These are phyloP conservation scores for Crambe crambe DNA, from an alignment of 37 sponge, comb jelly and placozoan genomes.

Conservation along the genomic window DNA sequence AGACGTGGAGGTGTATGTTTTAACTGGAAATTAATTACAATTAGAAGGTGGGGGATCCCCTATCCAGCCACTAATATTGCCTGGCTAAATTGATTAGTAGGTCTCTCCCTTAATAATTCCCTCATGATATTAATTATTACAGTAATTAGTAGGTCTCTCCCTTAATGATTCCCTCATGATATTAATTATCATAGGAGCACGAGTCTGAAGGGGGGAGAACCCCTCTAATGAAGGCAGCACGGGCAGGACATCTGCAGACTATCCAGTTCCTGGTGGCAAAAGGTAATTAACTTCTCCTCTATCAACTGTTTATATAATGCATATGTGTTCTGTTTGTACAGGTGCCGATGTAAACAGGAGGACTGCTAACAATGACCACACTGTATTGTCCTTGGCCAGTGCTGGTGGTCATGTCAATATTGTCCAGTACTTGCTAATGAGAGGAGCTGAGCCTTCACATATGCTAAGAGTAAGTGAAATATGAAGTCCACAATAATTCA, in stretches of 20 bases:
- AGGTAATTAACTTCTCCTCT: too few species aligned
- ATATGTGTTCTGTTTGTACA: neutral
- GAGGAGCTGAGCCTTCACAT: constrained; percentile 69
- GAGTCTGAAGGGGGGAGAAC: constrained; percentile 82
- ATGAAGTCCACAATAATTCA: too few species aligned
- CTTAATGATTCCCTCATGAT: too few species aligned
- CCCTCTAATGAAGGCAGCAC: constrained; percentile 86
- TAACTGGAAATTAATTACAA: too few species aligned
- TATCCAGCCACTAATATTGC: too few species aligned
- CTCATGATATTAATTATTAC: too few species aligned
- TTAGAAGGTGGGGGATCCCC: too few species aligned
- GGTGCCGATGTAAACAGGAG: constrained; percentile 64
- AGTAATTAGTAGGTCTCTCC: too few species aligned
- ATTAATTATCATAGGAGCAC: constrained; percentile 51
- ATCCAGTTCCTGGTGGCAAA: constrained; percentile 68
- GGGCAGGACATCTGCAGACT: constrained; percentile 81
- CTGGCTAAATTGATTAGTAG: too few species aligned
- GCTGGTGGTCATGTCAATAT: constrained; percentile 81
- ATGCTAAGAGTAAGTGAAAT: constrained; percentile 65
- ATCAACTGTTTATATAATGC: neutral
- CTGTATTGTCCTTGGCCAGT: constrained; percentile 84
- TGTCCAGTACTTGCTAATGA: constrained; percentile 75
- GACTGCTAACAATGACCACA: constrained; percentile 80
- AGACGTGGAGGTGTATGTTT: too few species aligned
- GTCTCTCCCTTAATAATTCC: too few species aligned